These are phyloP conservation scores for Triplophysa siluroides DNA, from an alignment of 2,113 vertebrate genomes.

Conservation along the genomic window DNA sequence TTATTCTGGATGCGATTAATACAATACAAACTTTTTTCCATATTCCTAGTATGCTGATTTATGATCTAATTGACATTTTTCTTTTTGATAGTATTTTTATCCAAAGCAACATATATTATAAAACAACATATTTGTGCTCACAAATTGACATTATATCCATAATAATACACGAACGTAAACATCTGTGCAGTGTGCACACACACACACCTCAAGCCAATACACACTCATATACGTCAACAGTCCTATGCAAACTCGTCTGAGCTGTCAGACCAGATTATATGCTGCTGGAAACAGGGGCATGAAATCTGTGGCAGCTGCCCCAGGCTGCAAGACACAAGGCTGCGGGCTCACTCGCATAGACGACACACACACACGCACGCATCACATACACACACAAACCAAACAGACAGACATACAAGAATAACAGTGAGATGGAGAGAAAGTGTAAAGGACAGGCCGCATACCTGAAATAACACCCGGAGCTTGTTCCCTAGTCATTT, in stretches of 20 bases:
- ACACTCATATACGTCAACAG: slow-evolving; percentile 30
- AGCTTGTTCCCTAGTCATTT: too few species aligned
- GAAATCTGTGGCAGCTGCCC: slow-evolving; percentile 67
- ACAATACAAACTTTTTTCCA: too few species aligned
- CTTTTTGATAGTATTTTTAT: too few species aligned
- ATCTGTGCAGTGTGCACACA: slow-evolving; percentile 16
- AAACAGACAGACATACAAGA: slow-evolving; percentile 18
- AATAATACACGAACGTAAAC: not conserved
- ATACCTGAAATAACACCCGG: too few species aligned
- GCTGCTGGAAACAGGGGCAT: slow-evolving; percentile 60
- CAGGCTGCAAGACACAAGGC: slow-evolving; percentile 51
- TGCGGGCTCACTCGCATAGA: slow-evolving; percentile 29
- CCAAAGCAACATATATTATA: too few species aligned
- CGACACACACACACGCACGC: slow-evolving; percentile 1
- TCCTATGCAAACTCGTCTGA: slow-evolving; percentile 57
- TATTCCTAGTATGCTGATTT: not conserved
- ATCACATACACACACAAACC: slow-evolving; percentile 13
- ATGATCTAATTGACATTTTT: not conserved
- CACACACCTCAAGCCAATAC: slow-evolving; percentile 11
- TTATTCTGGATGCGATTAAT: too few species aligned
- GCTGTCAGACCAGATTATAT: slow-evolving; percentile 67
- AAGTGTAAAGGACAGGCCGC: too few species aligned
- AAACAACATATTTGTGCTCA: too few species aligned
- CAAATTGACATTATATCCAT: slow-evolving; percentile 2
- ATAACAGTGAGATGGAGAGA: not conserved